Base-by-base conservation (phyloP, 1,140 invertebrate genomes). In the Drosophila chauvacae region DNA sequence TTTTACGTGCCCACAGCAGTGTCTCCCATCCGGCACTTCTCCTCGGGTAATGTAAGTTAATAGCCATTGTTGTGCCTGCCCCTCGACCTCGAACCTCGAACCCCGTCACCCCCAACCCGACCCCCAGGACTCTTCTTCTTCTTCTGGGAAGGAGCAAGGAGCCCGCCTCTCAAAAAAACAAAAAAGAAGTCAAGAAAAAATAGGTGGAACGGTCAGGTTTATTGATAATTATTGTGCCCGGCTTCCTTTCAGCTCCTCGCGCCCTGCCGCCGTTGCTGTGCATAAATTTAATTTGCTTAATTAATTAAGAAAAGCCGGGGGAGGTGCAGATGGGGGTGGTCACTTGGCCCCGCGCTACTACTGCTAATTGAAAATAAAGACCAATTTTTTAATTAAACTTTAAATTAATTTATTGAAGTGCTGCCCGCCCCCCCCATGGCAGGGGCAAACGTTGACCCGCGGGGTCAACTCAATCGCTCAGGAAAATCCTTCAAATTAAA, bases 401-500 rank as follows among this genome's bases (percentile, higher is more conserved):
- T 83, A 87, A 87, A 88, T 87, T 88, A 87, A 88, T 87, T 87
- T 88, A 87, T 87, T 88, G 84, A 88, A 87, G 84, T 88, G 84
- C 77, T 80, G 23, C 33, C 3, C 23, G 23, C 23, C 23, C 26
- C 7, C 28, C 1, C 28, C 30, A 20, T 7, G 42, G 57, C 26
- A 28, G 28, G 47, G 44, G 30, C 48, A 11, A 37, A n/a, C 42
- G 16, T 55, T 55, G 51, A 55, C 33, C 51, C 33, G 20, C 33
- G 51, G 18, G 51, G 4, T 37, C 18, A 37, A 0, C 33, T 55
- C 33, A 55, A 55, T 55, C 33, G 33, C 4, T 55, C 33, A 16
- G 33, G n/a, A 28, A 28, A 23, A 20, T 16, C 2, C 47, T n/a
- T 35, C 35, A 18, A 51, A 51, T 28, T 28, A 28, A 28, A 28